Evolutionary conservation across 2,113 vertebrate genomes (phyloP).

Genomic region (Sarotherodon lohbergeri): DNA sequence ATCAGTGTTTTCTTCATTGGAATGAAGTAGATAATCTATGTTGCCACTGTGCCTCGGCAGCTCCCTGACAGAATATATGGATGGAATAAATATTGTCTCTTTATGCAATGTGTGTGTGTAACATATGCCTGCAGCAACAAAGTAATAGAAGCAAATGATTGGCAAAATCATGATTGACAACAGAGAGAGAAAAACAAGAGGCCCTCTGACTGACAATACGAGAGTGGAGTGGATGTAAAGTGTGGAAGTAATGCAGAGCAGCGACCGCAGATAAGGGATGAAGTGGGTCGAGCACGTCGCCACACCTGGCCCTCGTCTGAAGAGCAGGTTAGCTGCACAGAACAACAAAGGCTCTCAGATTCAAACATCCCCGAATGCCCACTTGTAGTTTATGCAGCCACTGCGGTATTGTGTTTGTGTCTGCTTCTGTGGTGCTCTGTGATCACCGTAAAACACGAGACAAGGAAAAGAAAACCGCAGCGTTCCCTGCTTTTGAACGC

Average conservation of each 20-base stretch:
- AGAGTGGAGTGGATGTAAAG: slow-evolving; percentile 24
- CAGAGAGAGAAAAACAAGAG: slow-evolving; percentile 11
- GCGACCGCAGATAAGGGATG: slow-evolving; percentile 25
- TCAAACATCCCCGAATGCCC: slow-evolving; percentile 1
- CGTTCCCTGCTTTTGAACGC: background rate
- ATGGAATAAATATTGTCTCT: background rate
- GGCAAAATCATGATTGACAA: slow-evolving; percentile 22
- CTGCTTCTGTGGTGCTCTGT: background rate
- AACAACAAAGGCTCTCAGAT: slow-evolving; percentile 34
- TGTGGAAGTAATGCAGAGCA: slow-evolving; percentile 21
- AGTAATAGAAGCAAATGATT: background rate
- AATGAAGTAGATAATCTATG: background rate
- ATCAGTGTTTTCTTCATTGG: background rate
- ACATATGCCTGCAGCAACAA: background rate
- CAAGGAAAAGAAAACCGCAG: background rate
- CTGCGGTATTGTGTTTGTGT: background rate
- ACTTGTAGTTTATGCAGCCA: background rate
- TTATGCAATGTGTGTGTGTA: background rate
- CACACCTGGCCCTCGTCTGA: slow-evolving; percentile 58
- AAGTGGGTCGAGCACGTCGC: slow-evolving; percentile 33
- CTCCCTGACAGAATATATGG: background rate
- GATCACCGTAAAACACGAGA: background rate
- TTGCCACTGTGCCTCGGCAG: background rate
- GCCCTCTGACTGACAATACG: slow-evolving; percentile 2
- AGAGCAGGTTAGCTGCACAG: slow-evolving; percentile 28